A percentile compares a stretch with the other conserved stretches of the same genome.
These are phyloP conservation scores for Diadumene lineata DNA, from an alignment of 92 coral and sea anemone species.

Conservation along the genomic window DNA sequence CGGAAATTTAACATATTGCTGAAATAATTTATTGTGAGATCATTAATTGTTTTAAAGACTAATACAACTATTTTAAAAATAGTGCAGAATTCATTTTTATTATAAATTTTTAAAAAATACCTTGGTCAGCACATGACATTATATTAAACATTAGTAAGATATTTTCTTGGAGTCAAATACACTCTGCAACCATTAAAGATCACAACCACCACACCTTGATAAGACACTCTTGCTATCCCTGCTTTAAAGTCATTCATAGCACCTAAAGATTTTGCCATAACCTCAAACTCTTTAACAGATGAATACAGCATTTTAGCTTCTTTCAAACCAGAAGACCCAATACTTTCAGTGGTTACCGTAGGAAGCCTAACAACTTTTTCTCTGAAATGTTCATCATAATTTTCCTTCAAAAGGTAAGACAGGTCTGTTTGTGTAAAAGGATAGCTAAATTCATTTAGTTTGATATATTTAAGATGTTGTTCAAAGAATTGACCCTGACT, in stretches of 20 bases:
- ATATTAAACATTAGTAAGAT: constrained; percentile 7
- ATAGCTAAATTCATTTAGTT: constrained; percentile 70
- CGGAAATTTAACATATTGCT: too few species aligned
- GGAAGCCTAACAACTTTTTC: constrained; percentile 56
- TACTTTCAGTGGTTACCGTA: constrained; percentile 50
- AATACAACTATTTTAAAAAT: too few species aligned
- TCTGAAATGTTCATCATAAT: constrained; percentile 65
- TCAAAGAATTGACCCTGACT: constrained; percentile 96
- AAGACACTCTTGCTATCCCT: constrained; percentile 86
- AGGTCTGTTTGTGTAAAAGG: constrained; percentile 83
- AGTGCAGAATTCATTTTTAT: too few species aligned
- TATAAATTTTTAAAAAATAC: too few species aligned
- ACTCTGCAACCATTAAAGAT: constrained; percentile 57
- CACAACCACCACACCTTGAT: constrained; percentile 80
- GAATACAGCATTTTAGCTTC: constrained; percentile 77
- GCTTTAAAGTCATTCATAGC: constrained; percentile 92
- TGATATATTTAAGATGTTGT: constrained; percentile 85
- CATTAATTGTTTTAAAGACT: too few species aligned
- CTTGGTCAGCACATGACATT: too few species aligned
- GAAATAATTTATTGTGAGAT: too few species aligned
- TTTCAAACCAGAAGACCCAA: constrained; percentile 24
- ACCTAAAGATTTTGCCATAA: constrained; percentile 62
- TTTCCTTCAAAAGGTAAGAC: constrained; percentile 77
- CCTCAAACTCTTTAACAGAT: constrained; percentile 54
- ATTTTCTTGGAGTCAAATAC: constrained; percentile 57